Percentiles rank a stretch among this genome's conserved stretches.
Conservation (phyloP, 2,113 vertebrate genomes). For the Herpailurus yagouaroundi region DNA sequence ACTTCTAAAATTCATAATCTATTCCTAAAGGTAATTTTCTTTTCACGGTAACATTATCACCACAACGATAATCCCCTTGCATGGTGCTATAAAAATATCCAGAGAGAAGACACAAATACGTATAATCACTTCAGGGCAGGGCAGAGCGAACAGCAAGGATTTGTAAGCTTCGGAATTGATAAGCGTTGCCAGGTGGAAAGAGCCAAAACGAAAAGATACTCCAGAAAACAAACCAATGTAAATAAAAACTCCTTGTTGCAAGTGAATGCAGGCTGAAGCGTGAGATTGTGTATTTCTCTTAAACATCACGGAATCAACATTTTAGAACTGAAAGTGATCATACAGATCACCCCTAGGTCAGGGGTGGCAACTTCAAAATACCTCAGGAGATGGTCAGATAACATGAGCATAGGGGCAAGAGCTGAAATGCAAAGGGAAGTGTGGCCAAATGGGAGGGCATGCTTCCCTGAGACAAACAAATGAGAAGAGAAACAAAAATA, state of each 20-base stretch:
- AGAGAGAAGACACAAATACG: not conserved
- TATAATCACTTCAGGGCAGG: not conserved
- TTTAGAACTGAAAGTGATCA: not conserved
- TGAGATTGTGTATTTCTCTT: not conserved
- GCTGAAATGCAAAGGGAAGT: not conserved
- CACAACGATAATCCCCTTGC: not conserved
- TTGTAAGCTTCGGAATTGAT: not conserved
- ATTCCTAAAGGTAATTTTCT: not conserved
- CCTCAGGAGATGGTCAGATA: not conserved
- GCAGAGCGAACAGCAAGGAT: not conserved
- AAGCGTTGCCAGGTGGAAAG: not conserved
- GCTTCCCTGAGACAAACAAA: not conserved
- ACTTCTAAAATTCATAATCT: constrained; percentile 16
- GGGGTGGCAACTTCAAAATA: not conserved
- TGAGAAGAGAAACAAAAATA: not conserved
- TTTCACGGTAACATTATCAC: not conserved
- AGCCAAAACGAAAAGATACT: not conserved
- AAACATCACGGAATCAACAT: not conserved
- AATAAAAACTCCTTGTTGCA: not conserved
- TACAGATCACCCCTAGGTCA: not conserved
- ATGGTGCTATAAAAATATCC: not conserved
- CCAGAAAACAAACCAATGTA: not conserved
- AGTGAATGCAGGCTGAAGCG: not conserved
- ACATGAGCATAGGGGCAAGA: not conserved
- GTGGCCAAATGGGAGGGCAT: not conserved